Base-by-base conservation (phyloP, 2,888 invertebrate genomes). In the Drosophila leonis region DNA sequence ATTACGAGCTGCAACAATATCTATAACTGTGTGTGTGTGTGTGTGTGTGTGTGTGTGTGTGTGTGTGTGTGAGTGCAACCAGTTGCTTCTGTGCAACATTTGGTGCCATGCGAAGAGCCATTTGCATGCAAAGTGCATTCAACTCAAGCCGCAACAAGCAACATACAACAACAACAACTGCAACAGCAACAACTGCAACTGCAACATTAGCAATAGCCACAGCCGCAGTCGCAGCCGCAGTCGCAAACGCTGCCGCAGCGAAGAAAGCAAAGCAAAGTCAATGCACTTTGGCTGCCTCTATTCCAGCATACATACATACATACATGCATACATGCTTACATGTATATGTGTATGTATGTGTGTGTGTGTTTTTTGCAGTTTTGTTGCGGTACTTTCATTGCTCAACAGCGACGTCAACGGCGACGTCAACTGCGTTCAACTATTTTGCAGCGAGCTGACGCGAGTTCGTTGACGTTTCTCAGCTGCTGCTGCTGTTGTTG, bases 301-400 rank as follows among this genome's bases (percentile, higher is more conserved):
- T 52, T 70, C 62, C 71, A 67, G 57, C 48, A 10, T 9, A 9
- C 9, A 8, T 24, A 31, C 52, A 24, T 57, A 31, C 31, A 46
- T 48, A n/a, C 10, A 27, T 2, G n/a, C n/a, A n/a, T n/a, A n/a
- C n/a, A n/a, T n/a, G n/a, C n/a, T n/a, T n/a, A 5, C 48, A 48
- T 60, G 27, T 68, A 29, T 31, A 10, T 48, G 35, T 51, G 46
- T 77, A 24, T 37, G 54, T 55, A 13, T 59, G 55, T 71, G 44
- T 46, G 27, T 27, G n/a, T n/a, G n/a, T 73, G n/a, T n/a, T n/a
- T 42, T 82, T 59, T 84, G 79, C 76, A 79, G 77, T 72, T 82
- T 84, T 84, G 85, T 82, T 86, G 89, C 86, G 86, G 86, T 86
- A 86, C 86, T 86, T 86, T 86, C 86, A 88, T 86, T 86, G 87